Base-by-base conservation (phyloP, 2,888 invertebrate genomes). In the Hemaris fuciformis region DNA sequence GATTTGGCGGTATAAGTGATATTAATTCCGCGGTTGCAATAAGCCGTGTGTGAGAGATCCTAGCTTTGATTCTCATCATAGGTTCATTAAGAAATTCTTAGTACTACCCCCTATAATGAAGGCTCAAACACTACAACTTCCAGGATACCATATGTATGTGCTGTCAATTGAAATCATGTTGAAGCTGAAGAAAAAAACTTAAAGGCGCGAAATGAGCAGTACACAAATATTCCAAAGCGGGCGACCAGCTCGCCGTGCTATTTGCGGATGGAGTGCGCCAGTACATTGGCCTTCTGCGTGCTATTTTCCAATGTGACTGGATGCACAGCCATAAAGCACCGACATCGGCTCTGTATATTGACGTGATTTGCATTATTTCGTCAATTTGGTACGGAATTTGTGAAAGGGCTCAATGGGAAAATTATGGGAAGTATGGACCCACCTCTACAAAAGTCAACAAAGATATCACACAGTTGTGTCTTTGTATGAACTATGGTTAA, bases 211-310 rank as follows among this genome's bases (percentile, higher is more conserved):
- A 81, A 79, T 81, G 69, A 71, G 72, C 73, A 78, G 73, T 76
- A 78, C 71, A 71, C 72, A 68, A 81, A 83, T 85, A 84, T 81
- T 80, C 84, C 83, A 83, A 85, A 85, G 84, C 84, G 83, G 85
- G 85, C 84, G 84, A 85, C 82, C 84, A 88, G 85, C 85, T 87
- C 86, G 79, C 72, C 67, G 71, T 82, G 84, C 91, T 91, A 91
- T 91, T 91, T 91, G 84, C 73, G 87, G 85, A 80, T 77, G 73
- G 77, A 79, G 77, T 76, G 77, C 76, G 80, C 71, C 81, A 79
- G 89, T 89, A 84, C 89, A 77, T 90, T 89, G 88, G 89, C 91
- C 89, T 88, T 87, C 85, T 84, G 81, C 74, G 80, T 79, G 84
- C 85, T 83, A 81, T 87, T 86, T 87, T 86, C 83, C 83, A 86